A percentile compares a stretch with the other conserved stretches of the same genome.
Conservation (phyloP, 2,797 vertebrate genomes). For the Muscicapa comitata region DNA sequence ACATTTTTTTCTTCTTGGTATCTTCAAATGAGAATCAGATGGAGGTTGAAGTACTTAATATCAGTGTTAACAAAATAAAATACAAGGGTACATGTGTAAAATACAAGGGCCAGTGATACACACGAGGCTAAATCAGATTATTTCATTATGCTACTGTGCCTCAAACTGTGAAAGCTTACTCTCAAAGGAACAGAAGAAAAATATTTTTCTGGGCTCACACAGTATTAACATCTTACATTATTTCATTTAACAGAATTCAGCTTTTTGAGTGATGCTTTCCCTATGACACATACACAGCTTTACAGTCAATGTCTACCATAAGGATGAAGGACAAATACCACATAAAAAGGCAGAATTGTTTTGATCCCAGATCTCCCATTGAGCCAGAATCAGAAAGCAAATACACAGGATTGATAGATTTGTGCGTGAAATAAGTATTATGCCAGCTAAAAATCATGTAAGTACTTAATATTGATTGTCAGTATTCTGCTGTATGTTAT, state of each 20-base stretch:
- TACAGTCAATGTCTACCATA: not conserved
- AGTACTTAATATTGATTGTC: not conserved
- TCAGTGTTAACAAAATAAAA: not conserved
- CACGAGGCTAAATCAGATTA: not conserved
- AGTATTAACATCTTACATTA: not conserved
- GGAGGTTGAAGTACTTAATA: not conserved
- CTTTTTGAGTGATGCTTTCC: not conserved
- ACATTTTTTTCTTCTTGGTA: accelerated
- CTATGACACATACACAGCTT: not conserved
- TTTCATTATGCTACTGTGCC: not conserved
- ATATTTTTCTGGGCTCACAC: not conserved
- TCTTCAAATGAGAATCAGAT: not conserved
- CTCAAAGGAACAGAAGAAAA: not conserved
- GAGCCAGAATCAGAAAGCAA: not conserved
- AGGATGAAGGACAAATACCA: not conserved
- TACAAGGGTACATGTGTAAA: not conserved
- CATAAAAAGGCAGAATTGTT: not conserved
- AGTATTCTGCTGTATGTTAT: not conserved
- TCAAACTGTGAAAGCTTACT: not conserved
- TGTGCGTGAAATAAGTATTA: not conserved
- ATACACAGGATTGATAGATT: not conserved
- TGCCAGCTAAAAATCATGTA: not conserved
- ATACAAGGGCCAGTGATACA: not conserved
- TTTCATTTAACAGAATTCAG: not conserved
- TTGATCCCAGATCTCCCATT: not conserved